Evolutionary conservation across 2,888 invertebrate species (phyloP).

Genomic region (Apoda limacodes): DNA sequence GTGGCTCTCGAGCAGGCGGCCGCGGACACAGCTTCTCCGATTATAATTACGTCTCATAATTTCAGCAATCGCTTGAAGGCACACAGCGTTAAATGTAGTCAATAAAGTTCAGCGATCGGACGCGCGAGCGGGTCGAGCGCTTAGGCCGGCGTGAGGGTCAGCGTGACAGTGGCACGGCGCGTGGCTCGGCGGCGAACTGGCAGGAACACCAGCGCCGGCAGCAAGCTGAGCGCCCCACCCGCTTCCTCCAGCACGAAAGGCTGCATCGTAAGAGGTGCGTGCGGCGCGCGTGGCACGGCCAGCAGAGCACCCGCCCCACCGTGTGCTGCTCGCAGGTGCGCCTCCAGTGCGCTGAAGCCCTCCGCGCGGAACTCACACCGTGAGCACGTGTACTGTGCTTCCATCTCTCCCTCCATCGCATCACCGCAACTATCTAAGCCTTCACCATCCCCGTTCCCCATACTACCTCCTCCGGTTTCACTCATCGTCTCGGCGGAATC

Average conservation of each 20-base stretch:
- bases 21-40: constrained; percentile 54
- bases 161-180: constrained; percentile 89
- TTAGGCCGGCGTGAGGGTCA: constrained; percentile 94
- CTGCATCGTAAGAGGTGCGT: constrained; percentile 86
- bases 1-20: constrained; percentile 50
- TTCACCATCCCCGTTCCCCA: constrained; percentile 48
- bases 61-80: constrained; percentile 85
- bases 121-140: constrained; percentile 42
- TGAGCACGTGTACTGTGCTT: constrained; percentile 56
- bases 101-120: constrained; percentile 63
- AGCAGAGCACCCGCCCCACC: constrained; percentile 64
- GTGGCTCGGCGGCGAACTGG: constrained; percentile 91
- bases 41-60: constrained; percentile 66
- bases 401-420: constrained; percentile 34
- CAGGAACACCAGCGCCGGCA: constrained; percentile 93
- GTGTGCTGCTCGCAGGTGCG: constrained; percentile 59
- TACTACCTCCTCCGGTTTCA: constrained; percentile 21
- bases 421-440: constrained; percentile 31
- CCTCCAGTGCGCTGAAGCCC: constrained; percentile 57
- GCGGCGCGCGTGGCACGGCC: constrained; percentile 73
- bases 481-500: constrained; percentile 28
- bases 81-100: constrained; percentile 80
- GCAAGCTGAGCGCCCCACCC: constrained; percentile 74
- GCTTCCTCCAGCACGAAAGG: constrained; percentile 86
- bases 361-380: constrained; percentile 60